Percentiles rank a stretch among this genome's conserved stretches.
Conservation (phyloP, 2,888 invertebrate species). For the Encarsia formosa region DNA sequence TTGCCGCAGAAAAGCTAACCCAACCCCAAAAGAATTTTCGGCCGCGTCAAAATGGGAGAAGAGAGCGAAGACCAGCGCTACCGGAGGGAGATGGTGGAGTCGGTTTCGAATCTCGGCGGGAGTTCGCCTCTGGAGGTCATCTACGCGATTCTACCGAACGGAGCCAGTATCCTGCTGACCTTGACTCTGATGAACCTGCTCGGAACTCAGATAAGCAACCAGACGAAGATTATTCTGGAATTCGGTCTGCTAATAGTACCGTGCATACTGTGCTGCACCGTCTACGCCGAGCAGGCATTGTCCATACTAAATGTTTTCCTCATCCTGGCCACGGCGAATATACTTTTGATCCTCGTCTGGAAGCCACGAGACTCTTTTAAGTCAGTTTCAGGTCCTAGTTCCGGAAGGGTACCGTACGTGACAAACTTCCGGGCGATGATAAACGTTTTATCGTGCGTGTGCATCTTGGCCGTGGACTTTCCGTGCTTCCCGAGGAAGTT, state of each 20-base stretch:
- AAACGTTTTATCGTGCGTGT: slow-evolving; percentile 70
- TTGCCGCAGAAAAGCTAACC: slow-evolving; percentile 3
- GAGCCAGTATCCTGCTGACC: slow-evolving; percentile 38
- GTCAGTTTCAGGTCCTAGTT: not conserved
- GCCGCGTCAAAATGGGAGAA: too few relatives aligned
- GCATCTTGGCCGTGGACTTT: slow-evolving; percentile 94
- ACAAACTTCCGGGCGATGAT: slow-evolving; percentile 68
- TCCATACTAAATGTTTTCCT: slow-evolving; percentile 34
- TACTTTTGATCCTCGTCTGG: slow-evolving; percentile 27
- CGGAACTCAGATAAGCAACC: slow-evolving; percentile 29
- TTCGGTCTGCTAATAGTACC: slow-evolving; percentile 42
- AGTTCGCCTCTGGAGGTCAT: slow-evolving; percentile 40
- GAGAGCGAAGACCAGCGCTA: slow-evolving; percentile 34
- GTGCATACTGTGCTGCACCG: slow-evolving; percentile 43
- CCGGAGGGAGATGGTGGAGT: slow-evolving; percentile 42
- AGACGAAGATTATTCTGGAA: slow-evolving; percentile 39
- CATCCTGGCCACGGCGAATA: slow-evolving; percentile 32
- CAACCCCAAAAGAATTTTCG: not conserved
- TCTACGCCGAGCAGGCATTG: slow-evolving; percentile 38
- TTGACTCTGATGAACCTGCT: slow-evolving; percentile 34
- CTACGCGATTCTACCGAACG: slow-evolving; percentile 38
- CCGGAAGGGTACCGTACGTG: slow-evolving; percentile 51
- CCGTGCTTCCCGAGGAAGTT: slow-evolving; percentile 76
- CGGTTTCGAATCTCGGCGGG: slow-evolving; percentile 46
- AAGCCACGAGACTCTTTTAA: slow-evolving; percentile 21